These are phyloP conservation scores for fruit fly (Drosophila melanogaster) DNA, from an alignment of 1,140 invertebrate genomes.

Conservation along the genomic window DNA sequence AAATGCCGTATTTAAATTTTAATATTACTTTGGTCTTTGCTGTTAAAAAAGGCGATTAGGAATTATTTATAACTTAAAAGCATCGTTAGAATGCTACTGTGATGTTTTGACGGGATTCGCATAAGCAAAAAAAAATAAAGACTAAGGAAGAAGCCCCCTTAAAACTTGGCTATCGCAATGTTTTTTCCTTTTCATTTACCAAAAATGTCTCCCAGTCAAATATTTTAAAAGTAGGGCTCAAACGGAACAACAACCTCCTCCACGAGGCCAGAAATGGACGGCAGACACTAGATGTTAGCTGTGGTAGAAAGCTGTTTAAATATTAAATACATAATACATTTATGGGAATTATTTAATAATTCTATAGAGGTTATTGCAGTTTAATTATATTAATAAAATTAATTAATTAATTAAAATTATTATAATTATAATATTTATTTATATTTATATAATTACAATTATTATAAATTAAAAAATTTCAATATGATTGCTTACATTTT, in stretches of 20 bases:
- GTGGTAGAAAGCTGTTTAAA: neutral
- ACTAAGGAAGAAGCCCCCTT: neutral
- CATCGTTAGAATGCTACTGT: slow-evolving; percentile 13
- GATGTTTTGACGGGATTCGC: slow-evolving; percentile 4
- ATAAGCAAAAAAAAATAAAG: slow-evolving; percentile 13
- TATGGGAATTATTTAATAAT: too few relatives aligned
- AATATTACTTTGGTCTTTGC: slow-evolving; percentile 13
- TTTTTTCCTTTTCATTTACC: slow-evolving; percentile 79
- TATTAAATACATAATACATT: neutral
- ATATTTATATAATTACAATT: too few relatives aligned
- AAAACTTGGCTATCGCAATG: slow-evolving; percentile 33
- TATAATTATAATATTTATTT: too few relatives aligned
- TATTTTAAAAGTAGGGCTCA: neutral
- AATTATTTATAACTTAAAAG: slow-evolving; percentile 42
- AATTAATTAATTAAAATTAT: too few relatives aligned
- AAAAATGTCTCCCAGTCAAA: slow-evolving; percentile 57
- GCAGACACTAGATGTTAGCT: neutral
- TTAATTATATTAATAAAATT: too few relatives aligned
- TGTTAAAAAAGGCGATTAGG: slow-evolving; percentile 48
- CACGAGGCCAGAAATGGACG: neutral
- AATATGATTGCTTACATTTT: neutral
- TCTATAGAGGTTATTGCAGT: too few relatives aligned
- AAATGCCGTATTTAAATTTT: too few relatives aligned
- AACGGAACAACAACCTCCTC: neutral
- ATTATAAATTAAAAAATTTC: too few relatives aligned